Conservation (phyloP, 2,888 invertebrate genomes). For the Synanthedon formicaeformis region DNA sequence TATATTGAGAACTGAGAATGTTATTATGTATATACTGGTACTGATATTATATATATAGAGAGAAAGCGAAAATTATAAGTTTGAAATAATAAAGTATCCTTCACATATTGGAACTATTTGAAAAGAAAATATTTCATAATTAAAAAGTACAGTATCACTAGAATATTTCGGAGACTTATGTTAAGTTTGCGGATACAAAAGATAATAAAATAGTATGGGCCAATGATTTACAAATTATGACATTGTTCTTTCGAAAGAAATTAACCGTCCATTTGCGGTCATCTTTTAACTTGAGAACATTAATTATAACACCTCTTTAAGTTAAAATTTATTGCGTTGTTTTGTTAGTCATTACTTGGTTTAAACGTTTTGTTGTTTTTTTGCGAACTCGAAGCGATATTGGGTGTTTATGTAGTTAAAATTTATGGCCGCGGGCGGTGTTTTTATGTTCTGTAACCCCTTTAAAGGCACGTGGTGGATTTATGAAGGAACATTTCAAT, state of each 20-base stretch:
- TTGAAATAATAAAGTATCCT: too few species aligned
- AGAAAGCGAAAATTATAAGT: too few species aligned
- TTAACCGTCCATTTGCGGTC: constrained; percentile 46
- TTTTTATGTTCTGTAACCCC: constrained; percentile 39
- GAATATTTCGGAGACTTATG: too few species aligned
- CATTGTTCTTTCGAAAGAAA: constrained; percentile 42
- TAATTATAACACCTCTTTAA: constrained; percentile 69
- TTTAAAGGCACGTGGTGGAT: constrained; percentile 55
- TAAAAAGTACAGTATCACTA: too few species aligned
- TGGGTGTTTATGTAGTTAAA: constrained; percentile 57
- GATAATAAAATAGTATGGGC: constrained; percentile 11
- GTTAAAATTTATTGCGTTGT: constrained; percentile 58
- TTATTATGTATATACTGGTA: too few species aligned
- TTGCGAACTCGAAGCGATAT: constrained; percentile 27
- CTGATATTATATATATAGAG: too few species aligned
- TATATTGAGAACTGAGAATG: too few species aligned
- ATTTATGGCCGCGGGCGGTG: constrained; percentile 52
- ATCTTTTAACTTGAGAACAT: constrained; percentile 55
- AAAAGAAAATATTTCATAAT: too few species aligned
- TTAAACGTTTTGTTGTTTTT: constrained; percentile 20
- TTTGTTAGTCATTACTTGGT: constrained; percentile 55
- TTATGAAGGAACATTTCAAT: constrained; percentile 60
- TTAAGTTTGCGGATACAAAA: too few species aligned
- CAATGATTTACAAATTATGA: constrained; percentile 55
- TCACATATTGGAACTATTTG: too few species aligned